These are phyloP conservation scores for Scomberomorus guttatus DNA, from an alignment of 2,797 vertebrate species.

Conservation along the genomic window DNA sequence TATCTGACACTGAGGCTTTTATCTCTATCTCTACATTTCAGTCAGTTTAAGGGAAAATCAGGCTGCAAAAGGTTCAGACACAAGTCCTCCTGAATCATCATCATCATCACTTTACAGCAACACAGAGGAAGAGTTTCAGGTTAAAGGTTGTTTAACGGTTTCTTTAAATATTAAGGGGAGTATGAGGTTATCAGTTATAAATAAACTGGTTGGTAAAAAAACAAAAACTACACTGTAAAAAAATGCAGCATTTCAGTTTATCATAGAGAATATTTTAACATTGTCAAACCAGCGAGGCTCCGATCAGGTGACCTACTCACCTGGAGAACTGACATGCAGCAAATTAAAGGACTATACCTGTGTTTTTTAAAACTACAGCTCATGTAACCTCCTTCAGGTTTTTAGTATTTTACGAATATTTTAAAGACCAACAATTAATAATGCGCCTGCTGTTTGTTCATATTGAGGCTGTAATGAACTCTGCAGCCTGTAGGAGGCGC, in stretches of 20 bases:
- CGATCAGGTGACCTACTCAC: neutral
- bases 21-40: constrained; percentile 7
- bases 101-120: neutral
- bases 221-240: neutral
- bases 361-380: no score
- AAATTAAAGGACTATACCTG: neutral
- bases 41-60: neutral
- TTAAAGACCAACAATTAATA: neutral
- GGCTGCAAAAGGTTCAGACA: no score
- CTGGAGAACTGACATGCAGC: neutral
- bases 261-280: neutral
- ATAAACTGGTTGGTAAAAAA: neutral
- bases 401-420: no score
- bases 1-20: neutral
- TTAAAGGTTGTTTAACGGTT: no score
- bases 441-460: no score
- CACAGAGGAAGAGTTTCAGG: neutral
- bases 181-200: neutral
- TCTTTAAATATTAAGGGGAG: neutral
- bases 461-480: no score
- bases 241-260: constrained; percentile 1
- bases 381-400: no score
- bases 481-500: no score
- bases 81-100: no score
- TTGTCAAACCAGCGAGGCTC: no score